phyloP scores from a whole-genome alignment of 2,888 invertebrate genomes.

The Apamea epomidion region DNA sequence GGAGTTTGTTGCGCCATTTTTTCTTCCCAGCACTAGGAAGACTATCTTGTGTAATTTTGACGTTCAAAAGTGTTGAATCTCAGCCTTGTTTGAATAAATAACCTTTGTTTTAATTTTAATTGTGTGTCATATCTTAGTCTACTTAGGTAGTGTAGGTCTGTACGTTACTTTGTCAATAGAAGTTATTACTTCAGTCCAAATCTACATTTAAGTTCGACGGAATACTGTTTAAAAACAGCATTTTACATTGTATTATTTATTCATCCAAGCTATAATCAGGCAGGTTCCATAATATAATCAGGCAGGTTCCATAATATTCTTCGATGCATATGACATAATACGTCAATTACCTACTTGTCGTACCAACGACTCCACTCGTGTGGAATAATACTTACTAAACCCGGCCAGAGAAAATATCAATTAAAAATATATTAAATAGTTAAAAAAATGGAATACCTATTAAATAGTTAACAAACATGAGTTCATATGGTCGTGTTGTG shows the following conservation, averaged over 20 bases:
- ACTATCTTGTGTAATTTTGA: too few relatives aligned
- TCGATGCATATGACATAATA: not conserved
- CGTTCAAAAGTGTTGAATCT: too few relatives aligned
- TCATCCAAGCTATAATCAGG: not conserved
- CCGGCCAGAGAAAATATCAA: not conserved
- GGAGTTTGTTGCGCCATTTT: too few relatives aligned
- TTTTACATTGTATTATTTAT: not conserved
- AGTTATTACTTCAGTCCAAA: not conserved
- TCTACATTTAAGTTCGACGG: not conserved
- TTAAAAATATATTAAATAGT: not conserved
- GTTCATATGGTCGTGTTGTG: not conserved
- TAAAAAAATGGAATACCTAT: not conserved
- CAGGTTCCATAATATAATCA: not conserved
- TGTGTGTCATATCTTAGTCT: not conserved
- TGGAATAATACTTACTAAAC: not conserved
- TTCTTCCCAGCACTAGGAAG: too few relatives aligned
- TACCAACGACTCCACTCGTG: not conserved
- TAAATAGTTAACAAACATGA: not conserved
- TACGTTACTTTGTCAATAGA: not conserved
- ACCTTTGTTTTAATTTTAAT: not conserved
- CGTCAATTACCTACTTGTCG: not conserved
- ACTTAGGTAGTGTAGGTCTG: not conserved
- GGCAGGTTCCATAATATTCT: not conserved
- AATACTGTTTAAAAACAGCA: not conserved
- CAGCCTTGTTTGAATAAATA: not conserved